These are phyloP conservation scores for Otolemur garnettii DNA, from an alignment of 2,113 vertebrate species.

Conservation along the genomic window DNA sequence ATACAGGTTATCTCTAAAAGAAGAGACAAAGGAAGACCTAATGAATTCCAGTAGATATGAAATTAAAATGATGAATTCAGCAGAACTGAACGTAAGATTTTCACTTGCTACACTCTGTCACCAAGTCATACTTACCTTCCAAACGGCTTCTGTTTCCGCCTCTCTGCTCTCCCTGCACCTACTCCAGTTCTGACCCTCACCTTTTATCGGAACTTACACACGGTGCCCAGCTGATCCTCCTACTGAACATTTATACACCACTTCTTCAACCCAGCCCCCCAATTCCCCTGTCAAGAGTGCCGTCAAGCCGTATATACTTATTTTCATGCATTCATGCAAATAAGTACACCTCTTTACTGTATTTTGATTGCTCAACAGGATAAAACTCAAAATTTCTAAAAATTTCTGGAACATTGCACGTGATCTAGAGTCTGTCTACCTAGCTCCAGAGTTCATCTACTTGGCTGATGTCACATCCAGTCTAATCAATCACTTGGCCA, in stretches of 20 bases:
- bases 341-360: not conserved
- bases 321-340: not conserved
- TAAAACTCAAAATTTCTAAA: constrained; percentile 28
- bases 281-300: not conserved
- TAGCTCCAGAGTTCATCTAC: not conserved
- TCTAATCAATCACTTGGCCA: not conserved
- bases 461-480: not conserved
- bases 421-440: not conserved
- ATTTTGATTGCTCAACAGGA: not conserved
- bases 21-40: constrained; percentile 54
- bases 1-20: not conserved
- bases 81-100: constrained; percentile 12
- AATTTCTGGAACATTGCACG: not conserved
- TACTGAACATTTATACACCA: not conserved
- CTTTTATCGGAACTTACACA: not conserved
- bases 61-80: constrained; percentile 23
- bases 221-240: not conserved
- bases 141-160: not conserved
- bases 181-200: not conserved
- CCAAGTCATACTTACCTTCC: constrained; percentile 11
- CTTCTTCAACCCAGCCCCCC: not conserved
- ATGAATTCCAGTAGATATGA: constrained; percentile 12
- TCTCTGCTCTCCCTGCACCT: not conserved
- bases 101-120: not conserved
- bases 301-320: not conserved